Conservation (phyloP, 2,888 invertebrate genomes). For the Nephrotoma flavescens region DNA sequence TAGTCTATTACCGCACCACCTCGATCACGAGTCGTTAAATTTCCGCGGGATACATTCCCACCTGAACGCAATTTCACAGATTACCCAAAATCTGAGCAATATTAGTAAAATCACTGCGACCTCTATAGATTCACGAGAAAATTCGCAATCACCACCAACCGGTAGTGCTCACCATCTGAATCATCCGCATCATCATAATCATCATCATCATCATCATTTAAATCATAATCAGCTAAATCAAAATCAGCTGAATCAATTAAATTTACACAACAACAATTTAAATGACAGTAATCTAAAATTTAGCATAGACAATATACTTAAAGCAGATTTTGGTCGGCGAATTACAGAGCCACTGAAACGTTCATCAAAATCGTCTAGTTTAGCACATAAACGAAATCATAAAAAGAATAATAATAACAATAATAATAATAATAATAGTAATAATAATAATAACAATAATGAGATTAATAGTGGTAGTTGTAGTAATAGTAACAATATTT, state of each 20-base stretch:
- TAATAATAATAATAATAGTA: neutral
- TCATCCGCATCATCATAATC: slow-evolving; percentile 9
- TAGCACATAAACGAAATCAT: neutral
- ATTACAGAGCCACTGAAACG: slow-evolving; percentile 50
- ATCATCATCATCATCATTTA: slow-evolving; percentile 5
- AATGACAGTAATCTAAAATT: slow-evolving; percentile 54
- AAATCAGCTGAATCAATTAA: slow-evolving; percentile 14
- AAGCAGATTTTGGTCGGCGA: slow-evolving; percentile 67
- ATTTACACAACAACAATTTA: slow-evolving; percentile 25
- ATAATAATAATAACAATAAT: neutral
- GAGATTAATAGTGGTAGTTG: neutral
- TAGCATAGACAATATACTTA: slow-evolving; percentile 74
- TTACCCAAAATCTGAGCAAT: slow-evolving; percentile 24
- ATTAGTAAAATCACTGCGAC: slow-evolving; percentile 10
- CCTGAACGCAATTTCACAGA: slow-evolving; percentile 50
- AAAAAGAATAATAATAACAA: neutral
- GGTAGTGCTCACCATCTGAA: slow-evolving; percentile 15
- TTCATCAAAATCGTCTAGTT: neutral
- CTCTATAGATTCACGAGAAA: slow-evolving; percentile 13
- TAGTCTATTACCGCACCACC: neutral
- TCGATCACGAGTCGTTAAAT: slow-evolving; percentile 13
- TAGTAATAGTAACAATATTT: neutral
- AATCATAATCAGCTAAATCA: slow-evolving; percentile 8
- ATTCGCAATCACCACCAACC: slow-evolving; percentile 14
- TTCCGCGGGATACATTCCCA: slow-evolving; percentile 47